These are phyloP conservation scores for Hemiscyllium ocellatum DNA, from an alignment of 2,113 vertebrate species.

Conservation along the genomic window DNA sequence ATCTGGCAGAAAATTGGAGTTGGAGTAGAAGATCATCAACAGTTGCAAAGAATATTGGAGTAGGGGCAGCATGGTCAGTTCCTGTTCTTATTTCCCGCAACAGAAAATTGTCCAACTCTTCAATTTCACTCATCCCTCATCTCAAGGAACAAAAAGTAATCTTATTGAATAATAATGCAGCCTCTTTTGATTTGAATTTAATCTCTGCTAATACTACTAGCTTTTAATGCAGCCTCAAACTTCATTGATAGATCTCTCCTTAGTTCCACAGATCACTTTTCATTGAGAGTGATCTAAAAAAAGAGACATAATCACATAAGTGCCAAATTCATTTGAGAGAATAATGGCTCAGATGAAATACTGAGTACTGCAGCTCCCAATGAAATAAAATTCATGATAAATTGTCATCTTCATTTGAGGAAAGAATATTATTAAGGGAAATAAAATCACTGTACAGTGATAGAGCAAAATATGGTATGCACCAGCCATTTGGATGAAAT, in stretches of 20 bases:
- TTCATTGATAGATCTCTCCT: background rate
- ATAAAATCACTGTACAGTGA: background rate
- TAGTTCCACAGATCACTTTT: background rate
- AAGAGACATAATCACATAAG: background rate
- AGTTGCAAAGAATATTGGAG: no score
- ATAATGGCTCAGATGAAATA: background rate
- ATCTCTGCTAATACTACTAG: background rate
- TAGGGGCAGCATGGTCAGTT: no score
- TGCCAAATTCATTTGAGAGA: background rate
- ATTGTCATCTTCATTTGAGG: background rate
- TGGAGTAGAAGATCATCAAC: no score
- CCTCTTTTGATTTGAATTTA: background rate
- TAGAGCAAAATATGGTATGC: background rate
- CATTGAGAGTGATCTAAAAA: background rate
- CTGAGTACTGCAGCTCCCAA: background rate
- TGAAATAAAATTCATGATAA: background rate
- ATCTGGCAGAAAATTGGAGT: no score
- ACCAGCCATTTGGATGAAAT: background rate
- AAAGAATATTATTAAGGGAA: background rate
- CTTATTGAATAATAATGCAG: background rate
- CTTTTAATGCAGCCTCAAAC: background rate
- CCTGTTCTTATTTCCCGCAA: background rate
- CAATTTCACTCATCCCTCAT: background rate
- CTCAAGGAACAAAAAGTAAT: background rate
- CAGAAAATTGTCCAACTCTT: background rate